Conservation (phyloP, 2,113 vertebrate species). For the Solea senegalensis region DNA sequence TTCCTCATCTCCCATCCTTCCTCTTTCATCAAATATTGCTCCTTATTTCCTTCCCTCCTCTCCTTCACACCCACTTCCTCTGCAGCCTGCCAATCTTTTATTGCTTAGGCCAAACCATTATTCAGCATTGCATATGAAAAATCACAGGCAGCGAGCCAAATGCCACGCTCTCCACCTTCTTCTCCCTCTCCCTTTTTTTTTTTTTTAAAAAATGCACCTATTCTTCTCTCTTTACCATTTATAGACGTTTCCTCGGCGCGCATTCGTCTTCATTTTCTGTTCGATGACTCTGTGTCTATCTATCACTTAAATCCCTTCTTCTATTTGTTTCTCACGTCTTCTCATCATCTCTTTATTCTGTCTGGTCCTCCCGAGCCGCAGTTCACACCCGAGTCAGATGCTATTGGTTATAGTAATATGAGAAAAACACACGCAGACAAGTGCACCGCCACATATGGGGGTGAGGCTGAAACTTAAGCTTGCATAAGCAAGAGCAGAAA, state of each 20-base stretch:
- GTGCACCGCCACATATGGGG: not conserved
- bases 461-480: not conserved
- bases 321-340: slow-evolving; percentile 30
- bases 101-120: slow-evolving; percentile 51
- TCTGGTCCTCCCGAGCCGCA: slow-evolving; percentile 6
- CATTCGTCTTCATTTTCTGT: slow-evolving; percentile 37
- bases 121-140: slow-evolving; percentile 60
- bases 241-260: slow-evolving; percentile 19
- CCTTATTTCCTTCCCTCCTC: not conserved
- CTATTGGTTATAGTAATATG: slow-evolving; percentile 32
- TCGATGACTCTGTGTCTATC: slow-evolving; percentile 19
- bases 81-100: slow-evolving; percentile 38
- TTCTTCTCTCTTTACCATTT: slow-evolving; percentile 28
- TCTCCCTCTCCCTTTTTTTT: not conserved
- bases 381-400: slow-evolving; percentile 21
- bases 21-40: not conserved
- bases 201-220: slow-evolving; percentile 26
- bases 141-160: slow-evolving; percentile 52
- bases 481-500: not conserved
- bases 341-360: slow-evolving; percentile 7
- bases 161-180: slow-evolving; percentile 29
- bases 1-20: slow-evolving; percentile 7
- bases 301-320: slow-evolving; percentile 41
- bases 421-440: slow-evolving; percentile 8
- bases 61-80: slow-evolving; percentile 19